Conservation (phyloP, 2,113 vertebrate genomes). For the Coregonus clupeaformis region DNA sequence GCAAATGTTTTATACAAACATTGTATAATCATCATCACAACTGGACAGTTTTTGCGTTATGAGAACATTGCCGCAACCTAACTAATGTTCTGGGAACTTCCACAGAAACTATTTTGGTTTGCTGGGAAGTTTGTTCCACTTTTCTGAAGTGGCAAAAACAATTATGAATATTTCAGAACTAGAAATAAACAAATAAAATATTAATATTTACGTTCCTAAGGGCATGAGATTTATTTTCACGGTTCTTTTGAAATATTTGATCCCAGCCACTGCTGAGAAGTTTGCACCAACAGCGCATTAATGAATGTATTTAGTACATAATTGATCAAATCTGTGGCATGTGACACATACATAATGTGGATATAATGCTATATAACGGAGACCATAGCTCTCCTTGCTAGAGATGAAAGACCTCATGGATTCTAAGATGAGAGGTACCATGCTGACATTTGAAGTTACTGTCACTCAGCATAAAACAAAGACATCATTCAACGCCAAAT, state of each 20-base stretch:
- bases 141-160: conserved; percentile 65
- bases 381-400: conserved; percentile 28
- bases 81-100: no score
- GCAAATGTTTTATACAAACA: no score
- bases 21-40: no score
- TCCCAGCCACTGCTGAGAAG: conserved; percentile 50
- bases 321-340: conserved; percentile 54
- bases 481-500: neutral
- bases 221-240: conserved; percentile 55
- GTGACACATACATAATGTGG: conserved; percentile 25
- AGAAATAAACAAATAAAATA: conserved; percentile 71
- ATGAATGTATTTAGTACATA: conserved; percentile 61
- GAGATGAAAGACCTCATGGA: conserved; percentile 36
- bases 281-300: conserved; percentile 53
- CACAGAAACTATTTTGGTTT: no score
- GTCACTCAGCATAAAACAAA: neutral
- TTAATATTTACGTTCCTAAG: conserved; percentile 74
- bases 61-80: no score
- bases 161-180: conserved; percentile 72
- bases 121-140: conserved; percentile 63
- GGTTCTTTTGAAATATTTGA: conserved; percentile 65
- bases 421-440: conserved; percentile 11
- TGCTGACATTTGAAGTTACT: neutral
- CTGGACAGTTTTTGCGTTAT: no score
- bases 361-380: conserved; percentile 9